A percentile compares a stretch with the other conserved stretches of the same genome.
These are phyloP conservation scores for Glaucomys volans DNA, from an alignment of 2,113 vertebrate genomes.

Conservation along the genomic window DNA sequence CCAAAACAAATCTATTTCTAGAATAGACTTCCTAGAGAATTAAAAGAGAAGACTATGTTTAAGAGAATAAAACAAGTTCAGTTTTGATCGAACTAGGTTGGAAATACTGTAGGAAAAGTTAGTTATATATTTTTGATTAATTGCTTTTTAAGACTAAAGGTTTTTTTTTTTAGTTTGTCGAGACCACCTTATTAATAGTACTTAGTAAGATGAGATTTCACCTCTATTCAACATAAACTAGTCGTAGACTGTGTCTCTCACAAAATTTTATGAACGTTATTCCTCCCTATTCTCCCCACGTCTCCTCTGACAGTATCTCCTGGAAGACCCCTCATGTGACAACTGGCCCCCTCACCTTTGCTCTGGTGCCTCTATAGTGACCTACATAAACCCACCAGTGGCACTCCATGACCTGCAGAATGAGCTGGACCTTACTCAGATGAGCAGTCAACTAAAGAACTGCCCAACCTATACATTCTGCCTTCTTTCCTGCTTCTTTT, in stretches of 20 bases:
- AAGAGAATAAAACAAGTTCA: constrained; percentile 7
- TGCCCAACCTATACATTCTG: neutral
- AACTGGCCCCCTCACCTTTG: neutral
- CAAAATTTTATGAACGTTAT: neutral
- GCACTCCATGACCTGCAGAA: neutral
- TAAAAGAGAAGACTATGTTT: neutral
- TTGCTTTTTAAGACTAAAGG: neutral
- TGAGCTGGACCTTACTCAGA: neutral
- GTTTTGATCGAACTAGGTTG: neutral
- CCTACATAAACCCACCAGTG: neutral
- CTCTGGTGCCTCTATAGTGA: neutral
- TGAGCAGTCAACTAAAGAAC: neutral
- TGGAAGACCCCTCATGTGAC: neutral
- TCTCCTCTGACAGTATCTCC: neutral
- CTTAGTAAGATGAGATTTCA: neutral
- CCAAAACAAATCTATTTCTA: neutral
- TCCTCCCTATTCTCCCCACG: too few relatives aligned
- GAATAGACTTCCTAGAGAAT: neutral
- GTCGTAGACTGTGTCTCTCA: neutral
- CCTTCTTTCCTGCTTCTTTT: neutral
- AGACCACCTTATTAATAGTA: neutral
- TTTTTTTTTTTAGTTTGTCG: neutral
- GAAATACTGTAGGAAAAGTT: neutral
- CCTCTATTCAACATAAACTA: neutral
- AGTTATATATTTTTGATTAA: neutral